A percentile compares a stretch with the other conserved stretches of the same genome.
Conservation (phyloP, 2,888 invertebrate genomes). For the Eupithecia insigniata region DNA sequence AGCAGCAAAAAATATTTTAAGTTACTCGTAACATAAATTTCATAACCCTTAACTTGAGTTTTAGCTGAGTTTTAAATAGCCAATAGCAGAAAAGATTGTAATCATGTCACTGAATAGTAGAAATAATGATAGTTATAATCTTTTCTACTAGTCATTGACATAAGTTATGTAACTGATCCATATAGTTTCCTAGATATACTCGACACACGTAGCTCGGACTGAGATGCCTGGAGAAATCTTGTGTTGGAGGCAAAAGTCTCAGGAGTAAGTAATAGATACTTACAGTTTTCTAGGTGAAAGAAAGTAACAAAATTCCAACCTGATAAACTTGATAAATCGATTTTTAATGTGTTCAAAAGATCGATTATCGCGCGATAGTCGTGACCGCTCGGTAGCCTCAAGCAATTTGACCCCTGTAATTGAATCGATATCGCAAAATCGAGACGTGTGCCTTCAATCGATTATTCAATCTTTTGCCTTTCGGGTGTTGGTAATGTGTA, state of each 20-base stretch:
- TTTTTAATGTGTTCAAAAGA: constrained; percentile 39
- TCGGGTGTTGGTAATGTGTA: constrained; percentile 13
- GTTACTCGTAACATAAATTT: too few relatives aligned
- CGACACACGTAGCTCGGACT: too few relatives aligned
- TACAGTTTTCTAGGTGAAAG: not conserved
- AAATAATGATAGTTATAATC: not conserved
- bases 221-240: too few relatives aligned
- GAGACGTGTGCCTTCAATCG: constrained; percentile 20
- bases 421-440: constrained; percentile 28
- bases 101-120: too few relatives aligned
- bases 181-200: too few relatives aligned
- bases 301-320: not conserved
- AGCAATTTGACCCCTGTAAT: constrained; percentile 38
- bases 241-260: too few relatives aligned
- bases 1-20: too few relatives aligned
- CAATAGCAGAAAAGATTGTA: not conserved
- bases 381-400: constrained; percentile 36
- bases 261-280: too few relatives aligned
- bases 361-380: constrained; percentile 39
- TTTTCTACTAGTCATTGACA: not conserved
- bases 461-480: constrained; percentile 19
- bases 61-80: not conserved
- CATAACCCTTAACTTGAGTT: not conserved
- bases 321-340: constrained; percentile 35
- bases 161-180: too few relatives aligned